Conservation (phyloP, 2,888 invertebrate genomes). For the Oxyteleia sp. region DNA sequence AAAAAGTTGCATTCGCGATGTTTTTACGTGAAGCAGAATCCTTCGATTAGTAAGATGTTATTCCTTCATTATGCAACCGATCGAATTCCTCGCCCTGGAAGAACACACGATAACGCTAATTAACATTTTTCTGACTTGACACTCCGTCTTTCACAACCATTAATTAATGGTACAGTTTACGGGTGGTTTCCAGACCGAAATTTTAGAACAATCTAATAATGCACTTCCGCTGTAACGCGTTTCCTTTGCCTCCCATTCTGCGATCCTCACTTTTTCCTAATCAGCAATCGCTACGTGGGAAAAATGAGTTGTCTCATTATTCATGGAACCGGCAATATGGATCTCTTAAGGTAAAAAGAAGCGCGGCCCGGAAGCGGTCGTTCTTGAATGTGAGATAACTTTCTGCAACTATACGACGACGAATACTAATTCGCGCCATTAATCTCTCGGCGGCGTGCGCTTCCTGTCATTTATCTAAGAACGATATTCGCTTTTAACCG, state of each 20-base stretch:
- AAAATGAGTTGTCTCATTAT: conserved; percentile 86
- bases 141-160: too few species aligned
- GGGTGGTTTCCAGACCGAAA: too few species aligned
- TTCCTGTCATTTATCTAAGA: conserved; percentile 72
- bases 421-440: conserved; percentile 86
- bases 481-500: conserved; percentile 58
- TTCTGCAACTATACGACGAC: conserved; percentile 85
- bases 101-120: too few species aligned
- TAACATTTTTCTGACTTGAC: too few species aligned
- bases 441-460: conserved; percentile 80
- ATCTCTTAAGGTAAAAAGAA: conserved; percentile 78
- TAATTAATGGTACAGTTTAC: too few species aligned
- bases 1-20: conserved; percentile 44
- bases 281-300: conserved; percentile 82
- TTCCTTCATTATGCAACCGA: conserved; percentile 6
- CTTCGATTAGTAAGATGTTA: conserved; percentile 54
- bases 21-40: conserved; percentile 38
- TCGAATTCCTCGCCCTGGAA: too few species aligned
- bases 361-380: conserved; percentile 60
- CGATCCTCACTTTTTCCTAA: conserved; percentile 78
- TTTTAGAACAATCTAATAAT: too few species aligned
- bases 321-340: conserved; percentile 83
- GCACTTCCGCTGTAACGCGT: too few species aligned
- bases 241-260: conserved; percentile 10
- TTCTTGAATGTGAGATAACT: conserved; percentile 76